phyloP scores from a whole-genome alignment of 1,140 invertebrate species.

The Oncopodura yosiiana region DNA sequence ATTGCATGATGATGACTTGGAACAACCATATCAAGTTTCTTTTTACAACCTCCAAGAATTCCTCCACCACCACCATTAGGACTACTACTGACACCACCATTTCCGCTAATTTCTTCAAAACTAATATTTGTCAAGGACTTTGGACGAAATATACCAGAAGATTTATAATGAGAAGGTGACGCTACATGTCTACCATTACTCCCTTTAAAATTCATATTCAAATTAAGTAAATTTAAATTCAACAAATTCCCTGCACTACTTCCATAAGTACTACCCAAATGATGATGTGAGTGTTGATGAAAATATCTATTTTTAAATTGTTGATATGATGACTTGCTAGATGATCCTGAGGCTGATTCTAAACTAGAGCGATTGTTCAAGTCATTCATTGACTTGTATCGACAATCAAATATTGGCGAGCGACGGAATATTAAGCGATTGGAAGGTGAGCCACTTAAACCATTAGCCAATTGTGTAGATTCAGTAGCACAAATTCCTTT shows the following conservation, averaged over 20 bases:
- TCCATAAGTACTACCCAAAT: not conserved
- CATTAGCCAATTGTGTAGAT: conserved; percentile 1
- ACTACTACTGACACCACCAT: conserved; percentile 4
- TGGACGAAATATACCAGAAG: conserved; percentile 24
- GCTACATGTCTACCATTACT: conserved; percentile 15
- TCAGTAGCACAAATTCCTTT: not conserved
- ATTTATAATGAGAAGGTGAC: too few species aligned
- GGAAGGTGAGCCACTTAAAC: conserved; percentile 24
- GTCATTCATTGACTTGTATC: conserved; percentile 35
- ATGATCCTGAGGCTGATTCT: conserved; percentile 24
- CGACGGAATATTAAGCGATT: conserved; percentile 28
- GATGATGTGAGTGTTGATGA: conserved; percentile 1
- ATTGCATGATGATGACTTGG: conserved; percentile 23
- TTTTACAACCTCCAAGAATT: conserved; percentile 7
- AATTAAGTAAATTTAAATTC: conserved; percentile 13
- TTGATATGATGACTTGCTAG: not conserved
- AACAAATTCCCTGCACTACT: not conserved
- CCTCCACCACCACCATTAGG: not conserved
- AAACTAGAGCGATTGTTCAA: conserved; percentile 26
- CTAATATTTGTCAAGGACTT: conserved; percentile 29
- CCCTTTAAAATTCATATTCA: conserved; percentile 16
- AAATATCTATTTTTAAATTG: not conserved
- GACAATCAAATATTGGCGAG: conserved; percentile 32
- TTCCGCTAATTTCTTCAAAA: conserved; percentile 8
- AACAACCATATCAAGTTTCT: conserved; percentile 24